Percentiles rank a stretch among this genome's conserved stretches.
Evolutionary conservation across 2,113 vertebrate genomes (phyloP).

Genomic region (Drymodes brunneopygia): DNA sequence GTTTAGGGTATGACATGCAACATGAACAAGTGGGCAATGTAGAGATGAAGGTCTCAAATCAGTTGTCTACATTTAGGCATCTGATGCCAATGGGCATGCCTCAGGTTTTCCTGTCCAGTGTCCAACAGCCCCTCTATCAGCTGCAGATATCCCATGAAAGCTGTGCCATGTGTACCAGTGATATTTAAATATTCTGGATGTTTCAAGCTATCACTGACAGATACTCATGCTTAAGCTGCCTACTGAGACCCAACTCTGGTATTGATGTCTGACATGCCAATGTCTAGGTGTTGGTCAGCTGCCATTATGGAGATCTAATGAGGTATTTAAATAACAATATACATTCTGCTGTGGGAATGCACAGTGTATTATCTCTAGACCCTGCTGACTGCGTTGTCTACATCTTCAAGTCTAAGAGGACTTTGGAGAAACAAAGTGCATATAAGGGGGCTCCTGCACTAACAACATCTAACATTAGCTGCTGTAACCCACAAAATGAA

Average conservation of each 20-base stretch:
- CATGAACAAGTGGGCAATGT: accelerated
- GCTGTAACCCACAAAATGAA: background rate
- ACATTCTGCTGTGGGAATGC: background rate
- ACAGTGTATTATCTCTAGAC: background rate
- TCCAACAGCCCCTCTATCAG: background rate
- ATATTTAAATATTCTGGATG: background rate
- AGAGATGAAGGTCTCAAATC: background rate
- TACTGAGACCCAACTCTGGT: accelerated
- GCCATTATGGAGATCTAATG: background rate
- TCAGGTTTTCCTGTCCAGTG: background rate
- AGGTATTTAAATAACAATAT: background rate
- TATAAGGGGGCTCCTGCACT: background rate
- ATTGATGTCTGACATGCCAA: background rate
- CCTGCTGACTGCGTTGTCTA: background rate
- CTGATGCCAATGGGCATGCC: accelerated
- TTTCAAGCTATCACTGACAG: background rate
- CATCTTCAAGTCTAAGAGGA: background rate
- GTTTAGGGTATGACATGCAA: background rate
- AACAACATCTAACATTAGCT: background rate
- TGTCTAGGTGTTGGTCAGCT: background rate
- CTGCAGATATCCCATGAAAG: background rate
- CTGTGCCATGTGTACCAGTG: background rate
- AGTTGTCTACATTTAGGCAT: background rate
- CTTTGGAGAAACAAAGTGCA: background rate
- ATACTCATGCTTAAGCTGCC: background rate